Evolutionary conservation across 2,797 vertebrate species (phyloP), one percentile per base, ranked within the genome.

Genomic region (Yasuhikotakia modesta): DNA sequence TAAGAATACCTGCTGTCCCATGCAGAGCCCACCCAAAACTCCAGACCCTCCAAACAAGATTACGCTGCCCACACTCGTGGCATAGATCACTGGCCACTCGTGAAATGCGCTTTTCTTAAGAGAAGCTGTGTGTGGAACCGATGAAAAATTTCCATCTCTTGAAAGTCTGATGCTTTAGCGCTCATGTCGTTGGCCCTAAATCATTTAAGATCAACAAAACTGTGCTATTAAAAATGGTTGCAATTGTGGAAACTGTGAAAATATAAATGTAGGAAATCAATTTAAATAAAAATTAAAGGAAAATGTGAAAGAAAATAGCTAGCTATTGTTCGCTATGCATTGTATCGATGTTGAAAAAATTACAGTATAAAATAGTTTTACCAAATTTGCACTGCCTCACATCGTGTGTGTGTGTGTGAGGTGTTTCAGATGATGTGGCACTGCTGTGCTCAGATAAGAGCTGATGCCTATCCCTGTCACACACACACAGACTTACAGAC

Each of bases 381-480:
- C n/a, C n/a, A n/a, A n/a, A n/a, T n/a, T n/a, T n/a, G n/a, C n/a
- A n/a, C n/a, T 21, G 17, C 65, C 71, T 61, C 10, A 53, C 64
- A 68, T 58, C 70, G 22, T 69, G 70, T 79, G 45, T 79, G 78
- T 67, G 63, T 45, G 92, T 92, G 92, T 92, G 92, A 92, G 92
- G 91, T 88, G 93, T 94, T 94, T 93, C 92, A 93, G 92, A 89
- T 93, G 91, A 91, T 88, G 91, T 93, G 91, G 92, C 91, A 93
- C 93, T 94, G 93, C 89, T 90, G 89, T 91, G 89, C 90, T 88
- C 90, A 92, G 93, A 94, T 94, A 94, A 94, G 93, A 89, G 88
- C 88, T 88, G 90, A 93, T 92, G 75, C 89, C 91, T 92, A 92
- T 91, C 91, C 90, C 87, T 89, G 87, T 68, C 73, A 16, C 78